Conservation (phyloP, 1,140 invertebrate species). For the Drosophila aff. region DNA sequence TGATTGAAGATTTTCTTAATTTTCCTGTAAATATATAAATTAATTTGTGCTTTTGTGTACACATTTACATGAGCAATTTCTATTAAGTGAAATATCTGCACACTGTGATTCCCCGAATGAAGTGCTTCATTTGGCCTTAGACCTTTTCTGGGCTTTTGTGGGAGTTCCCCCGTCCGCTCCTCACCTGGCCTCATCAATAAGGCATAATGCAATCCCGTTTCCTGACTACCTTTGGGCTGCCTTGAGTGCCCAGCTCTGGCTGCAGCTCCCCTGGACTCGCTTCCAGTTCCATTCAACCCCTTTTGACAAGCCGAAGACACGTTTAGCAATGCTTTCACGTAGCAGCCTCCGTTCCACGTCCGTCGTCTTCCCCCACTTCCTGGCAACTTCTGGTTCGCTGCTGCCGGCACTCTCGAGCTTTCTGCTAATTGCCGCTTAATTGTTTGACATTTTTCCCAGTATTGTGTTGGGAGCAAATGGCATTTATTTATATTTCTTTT, state of each 20-base stretch:
- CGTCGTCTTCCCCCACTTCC: slow-evolving; percentile 7
- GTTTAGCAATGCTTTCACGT: slow-evolving; percentile 74
- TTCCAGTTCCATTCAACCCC: slow-evolving; percentile 20
- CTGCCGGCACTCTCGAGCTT: slow-evolving; percentile 46
- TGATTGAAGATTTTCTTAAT: neutral
- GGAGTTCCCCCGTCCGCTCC: neutral
- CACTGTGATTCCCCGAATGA: slow-evolving; percentile 4
- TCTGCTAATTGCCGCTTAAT: slow-evolving; percentile 75
- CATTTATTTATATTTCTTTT: slow-evolving; percentile 65
- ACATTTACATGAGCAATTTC: neutral
- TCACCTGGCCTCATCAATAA: slow-evolving; percentile 59
- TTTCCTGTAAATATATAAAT: neutral
- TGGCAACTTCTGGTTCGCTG: slow-evolving; percentile 16
- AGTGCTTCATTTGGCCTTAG: neutral
- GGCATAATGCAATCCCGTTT: slow-evolving; percentile 56
- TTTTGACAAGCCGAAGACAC: slow-evolving; percentile 65
- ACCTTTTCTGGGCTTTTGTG: neutral
- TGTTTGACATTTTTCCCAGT: slow-evolving; percentile 74
- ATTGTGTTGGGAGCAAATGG: slow-evolving; percentile 49
- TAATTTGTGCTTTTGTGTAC: neutral
- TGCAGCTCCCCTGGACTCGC: neutral
- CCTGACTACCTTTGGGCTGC: slow-evolving; percentile 26
- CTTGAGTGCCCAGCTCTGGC: slow-evolving; percentile 19
- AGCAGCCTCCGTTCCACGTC: slow-evolving; percentile 3
- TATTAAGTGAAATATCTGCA: neutral